Conservation (phyloP, 2,797 vertebrate genomes). For the Gymnoscopelus microlampas region DNA sequence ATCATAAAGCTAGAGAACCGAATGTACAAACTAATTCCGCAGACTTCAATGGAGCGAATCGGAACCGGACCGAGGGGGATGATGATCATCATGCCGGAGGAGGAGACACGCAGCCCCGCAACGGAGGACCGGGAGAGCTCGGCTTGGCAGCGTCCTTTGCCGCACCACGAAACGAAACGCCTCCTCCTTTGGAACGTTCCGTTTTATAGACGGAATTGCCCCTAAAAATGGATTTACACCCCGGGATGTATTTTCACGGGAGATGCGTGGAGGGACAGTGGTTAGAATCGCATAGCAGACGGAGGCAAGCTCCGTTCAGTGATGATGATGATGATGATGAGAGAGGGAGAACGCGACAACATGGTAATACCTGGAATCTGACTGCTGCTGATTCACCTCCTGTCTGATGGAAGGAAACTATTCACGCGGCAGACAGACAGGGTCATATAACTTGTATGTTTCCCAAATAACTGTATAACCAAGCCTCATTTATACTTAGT, state of each 20-base stretch:
- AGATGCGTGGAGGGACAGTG: slow-evolving; percentile 64
- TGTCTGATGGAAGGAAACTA: too few relatives aligned
- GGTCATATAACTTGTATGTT: too few relatives aligned
- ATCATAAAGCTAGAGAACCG: slow-evolving; percentile 99
- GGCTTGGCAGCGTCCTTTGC: slow-evolving; percentile 59
- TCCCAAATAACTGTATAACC: too few relatives aligned
- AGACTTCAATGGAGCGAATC: slow-evolving; percentile 53
- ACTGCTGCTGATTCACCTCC: too few relatives aligned
- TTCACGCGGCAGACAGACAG: too few relatives aligned
- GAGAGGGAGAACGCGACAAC: slow-evolving; percentile 2
- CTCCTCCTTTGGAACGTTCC: slow-evolving; percentile 50
- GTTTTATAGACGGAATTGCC: slow-evolving; percentile 1
- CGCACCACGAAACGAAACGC: slow-evolving; percentile 49
- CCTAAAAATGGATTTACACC: slow-evolving; percentile 46
- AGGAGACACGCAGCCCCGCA: slow-evolving; percentile 53
- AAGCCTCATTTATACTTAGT: too few relatives aligned
- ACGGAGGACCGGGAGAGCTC: slow-evolving; percentile 55
- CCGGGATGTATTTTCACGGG: slow-evolving; percentile 30
- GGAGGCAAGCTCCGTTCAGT: slow-evolving; percentile 70
- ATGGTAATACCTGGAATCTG: too few relatives aligned
- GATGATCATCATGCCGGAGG: slow-evolving; percentile 25
- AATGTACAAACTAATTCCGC: slow-evolving; percentile 89
- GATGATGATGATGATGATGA: slow-evolving; percentile 8
- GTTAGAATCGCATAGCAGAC: slow-evolving; percentile 48
- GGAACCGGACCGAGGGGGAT: slow-evolving; percentile 51